phyloP scores from a whole-genome alignment of 2,888 invertebrate genomes.

The Oxytorus armatus region DNA sequence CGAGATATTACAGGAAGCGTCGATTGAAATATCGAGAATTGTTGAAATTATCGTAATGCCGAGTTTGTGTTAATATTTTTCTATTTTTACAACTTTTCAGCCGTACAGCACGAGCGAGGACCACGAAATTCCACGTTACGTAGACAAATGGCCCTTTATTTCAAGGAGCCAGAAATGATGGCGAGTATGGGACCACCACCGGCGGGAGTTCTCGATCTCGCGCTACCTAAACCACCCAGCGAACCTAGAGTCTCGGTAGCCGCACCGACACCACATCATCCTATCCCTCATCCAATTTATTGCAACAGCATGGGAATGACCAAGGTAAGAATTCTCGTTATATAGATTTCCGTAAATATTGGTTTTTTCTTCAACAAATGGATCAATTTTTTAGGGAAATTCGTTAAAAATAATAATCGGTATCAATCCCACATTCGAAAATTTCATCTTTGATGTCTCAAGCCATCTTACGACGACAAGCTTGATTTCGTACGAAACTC shows the following conservation, averaged over 20 bases:
- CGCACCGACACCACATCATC: constrained; percentile 74
- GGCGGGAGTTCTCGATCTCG: constrained; percentile 85
- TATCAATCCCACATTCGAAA: no score
- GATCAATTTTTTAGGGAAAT: no score
- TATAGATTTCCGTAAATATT: no score
- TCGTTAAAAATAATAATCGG: no score
- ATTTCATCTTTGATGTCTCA: no score
- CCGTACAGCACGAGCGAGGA: constrained; percentile 99
- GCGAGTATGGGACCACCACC: constrained; percentile 80
- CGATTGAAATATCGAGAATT: constrained; percentile 7
- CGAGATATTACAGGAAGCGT: background rate
- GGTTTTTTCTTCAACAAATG: no score
- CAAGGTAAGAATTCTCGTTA: constrained; percentile 84
- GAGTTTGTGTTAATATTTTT: no score
- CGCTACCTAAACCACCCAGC: constrained; percentile 83
- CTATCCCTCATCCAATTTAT: constrained; percentile 76
- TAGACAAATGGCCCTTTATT: constrained; percentile 94
- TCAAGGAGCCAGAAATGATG: constrained; percentile 88
- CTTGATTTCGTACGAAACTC: no score
- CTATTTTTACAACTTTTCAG: no score
- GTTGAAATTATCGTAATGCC: background rate
- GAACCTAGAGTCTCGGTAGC: constrained; percentile 71
- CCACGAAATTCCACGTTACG: constrained; percentile 97
- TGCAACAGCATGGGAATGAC: constrained; percentile 80
- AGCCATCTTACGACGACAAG: no score